Percentiles rank a stretch among this genome's conserved stretches.
Conservation (phyloP, 2,113 vertebrate species). For the Otus sunia region DNA sequence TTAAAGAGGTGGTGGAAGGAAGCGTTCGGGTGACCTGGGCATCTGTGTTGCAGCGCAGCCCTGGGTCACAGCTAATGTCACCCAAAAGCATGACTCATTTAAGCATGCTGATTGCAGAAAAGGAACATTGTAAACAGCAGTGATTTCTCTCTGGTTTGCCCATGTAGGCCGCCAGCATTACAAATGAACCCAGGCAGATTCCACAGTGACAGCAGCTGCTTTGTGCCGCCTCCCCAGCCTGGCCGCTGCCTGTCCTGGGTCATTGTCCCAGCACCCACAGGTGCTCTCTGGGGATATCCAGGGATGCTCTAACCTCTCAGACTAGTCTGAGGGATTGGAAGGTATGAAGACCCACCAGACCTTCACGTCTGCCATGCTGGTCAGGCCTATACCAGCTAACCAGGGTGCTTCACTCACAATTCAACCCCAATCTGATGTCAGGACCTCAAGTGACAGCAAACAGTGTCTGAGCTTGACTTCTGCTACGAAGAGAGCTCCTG, state of each 20-base stretch:
- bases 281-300: neutral
- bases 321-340: neutral
- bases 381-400: neutral
- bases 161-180: fast-evolving
- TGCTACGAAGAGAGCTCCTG: neutral
- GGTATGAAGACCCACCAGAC: neutral
- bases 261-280: neutral
- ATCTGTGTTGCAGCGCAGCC: neutral
- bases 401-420: neutral
- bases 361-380: neutral
- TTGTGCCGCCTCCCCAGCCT: neutral
- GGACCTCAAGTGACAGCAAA: neutral
- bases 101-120: neutral
- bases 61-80: neutral
- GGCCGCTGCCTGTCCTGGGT: neutral
- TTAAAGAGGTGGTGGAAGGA: neutral
- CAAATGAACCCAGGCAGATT: neutral
- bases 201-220: neutral
- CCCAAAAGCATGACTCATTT: neutral
- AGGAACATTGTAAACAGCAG: neutral
- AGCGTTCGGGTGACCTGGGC: neutral
- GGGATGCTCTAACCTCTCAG: neutral
- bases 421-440: neutral
- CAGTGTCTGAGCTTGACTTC: neutral
- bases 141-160: neutral